phyloP scores from a whole-genome alignment of 2,888 invertebrate genomes.

The Geophilus truncorum region DNA sequence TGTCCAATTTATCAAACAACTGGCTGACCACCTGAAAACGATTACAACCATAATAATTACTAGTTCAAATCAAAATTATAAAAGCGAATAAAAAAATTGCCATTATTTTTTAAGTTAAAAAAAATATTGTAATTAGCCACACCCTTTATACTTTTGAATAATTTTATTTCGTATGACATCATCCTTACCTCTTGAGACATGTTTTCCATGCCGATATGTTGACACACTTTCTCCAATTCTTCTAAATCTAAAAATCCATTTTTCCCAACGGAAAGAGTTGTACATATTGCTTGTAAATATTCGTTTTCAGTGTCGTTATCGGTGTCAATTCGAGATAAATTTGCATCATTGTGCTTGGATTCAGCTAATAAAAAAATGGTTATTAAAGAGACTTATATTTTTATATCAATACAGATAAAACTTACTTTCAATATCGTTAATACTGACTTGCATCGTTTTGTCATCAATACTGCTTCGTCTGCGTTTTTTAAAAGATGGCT shows the following conservation, averaged over 20 bases:
- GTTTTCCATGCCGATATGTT: slow-evolving; percentile 62
- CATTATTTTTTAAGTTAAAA: too few relatives aligned
- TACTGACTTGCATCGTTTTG: neutral
- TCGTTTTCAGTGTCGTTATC: slow-evolving; percentile 46
- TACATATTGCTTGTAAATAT: slow-evolving; percentile 61
- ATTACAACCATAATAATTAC: neutral
- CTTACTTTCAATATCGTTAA: neutral
- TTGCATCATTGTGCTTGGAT: neutral
- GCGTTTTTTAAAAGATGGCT: neutral
- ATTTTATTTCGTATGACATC: too few relatives aligned
- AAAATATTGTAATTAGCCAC: too few relatives aligned
- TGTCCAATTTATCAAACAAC: slow-evolving; percentile 61
- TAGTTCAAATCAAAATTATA: neutral
- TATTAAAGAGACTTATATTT: neutral
- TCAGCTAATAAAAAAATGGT: neutral
- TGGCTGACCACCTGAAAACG: slow-evolving; percentile 54
- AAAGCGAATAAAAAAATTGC: too few relatives aligned
- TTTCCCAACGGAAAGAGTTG: slow-evolving; percentile 57
- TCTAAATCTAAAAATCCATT: slow-evolving; percentile 60
- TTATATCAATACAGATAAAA: neutral
- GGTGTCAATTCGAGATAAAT: neutral
- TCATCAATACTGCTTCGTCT: neutral
- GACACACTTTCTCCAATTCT: slow-evolving; percentile 61
- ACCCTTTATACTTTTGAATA: too few relatives aligned
- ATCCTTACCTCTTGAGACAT: slow-evolving; percentile 58